A percentile compares a stretch with the other conserved stretches of the same genome.
phyloP scores from a whole-genome alignment of 2,113 vertebrate genomes.

The Halcyon malimbica region DNA sequence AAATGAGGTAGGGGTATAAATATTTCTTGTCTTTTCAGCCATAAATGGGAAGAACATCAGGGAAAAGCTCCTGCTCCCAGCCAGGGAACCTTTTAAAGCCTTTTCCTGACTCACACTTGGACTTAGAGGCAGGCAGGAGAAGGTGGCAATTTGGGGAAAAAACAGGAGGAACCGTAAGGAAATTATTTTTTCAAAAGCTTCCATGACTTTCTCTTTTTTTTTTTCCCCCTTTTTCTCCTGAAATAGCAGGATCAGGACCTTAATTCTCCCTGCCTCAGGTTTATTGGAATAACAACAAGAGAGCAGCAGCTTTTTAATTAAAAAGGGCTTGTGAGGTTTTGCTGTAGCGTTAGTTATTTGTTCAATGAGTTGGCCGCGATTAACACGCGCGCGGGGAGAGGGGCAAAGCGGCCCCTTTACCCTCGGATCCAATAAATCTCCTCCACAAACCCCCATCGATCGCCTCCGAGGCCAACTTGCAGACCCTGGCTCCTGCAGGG shows the following conservation, averaged over 20 bases:
- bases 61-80: neutral
- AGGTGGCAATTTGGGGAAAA: accelerated
- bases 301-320: neutral
- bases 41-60: neutral
- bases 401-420: neutral
- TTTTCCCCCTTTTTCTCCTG: neutral
- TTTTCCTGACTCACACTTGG: neutral
- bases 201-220: neutral
- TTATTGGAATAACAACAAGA: neutral
- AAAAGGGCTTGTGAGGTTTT: conserved; percentile 12
- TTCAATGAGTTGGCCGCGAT: neutral
- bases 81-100: neutral
- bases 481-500: neutral
- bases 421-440: neutral
- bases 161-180: neutral
- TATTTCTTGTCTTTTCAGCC: neutral
- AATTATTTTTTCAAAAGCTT: neutral
- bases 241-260: neutral
- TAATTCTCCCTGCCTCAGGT: neutral
- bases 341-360: neutral
- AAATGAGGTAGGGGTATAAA: neutral
- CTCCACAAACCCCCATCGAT: neutral
- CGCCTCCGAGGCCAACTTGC: neutral
- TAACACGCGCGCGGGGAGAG: neutral
- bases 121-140: neutral